Evolutionary conservation across 2,113 vertebrate species (phyloP).

Genomic region (Furnarius figulus): DNA sequence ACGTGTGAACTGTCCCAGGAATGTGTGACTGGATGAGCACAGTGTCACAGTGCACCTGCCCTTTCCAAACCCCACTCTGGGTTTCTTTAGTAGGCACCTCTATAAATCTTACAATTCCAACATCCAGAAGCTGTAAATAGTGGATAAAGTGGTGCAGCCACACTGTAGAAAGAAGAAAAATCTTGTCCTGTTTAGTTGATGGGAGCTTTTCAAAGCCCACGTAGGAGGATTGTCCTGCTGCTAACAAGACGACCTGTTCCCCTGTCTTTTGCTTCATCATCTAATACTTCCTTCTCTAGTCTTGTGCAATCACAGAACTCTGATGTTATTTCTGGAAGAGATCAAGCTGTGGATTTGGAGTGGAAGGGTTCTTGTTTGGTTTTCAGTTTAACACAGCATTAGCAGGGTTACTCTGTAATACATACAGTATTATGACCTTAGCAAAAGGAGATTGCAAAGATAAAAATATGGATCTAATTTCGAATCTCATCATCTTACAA

Average conservation of each 20-base stretch:
- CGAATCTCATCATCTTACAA: not conserved
- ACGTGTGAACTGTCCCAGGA: accelerated
- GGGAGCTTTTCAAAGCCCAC: not conserved
- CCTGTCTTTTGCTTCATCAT: not conserved
- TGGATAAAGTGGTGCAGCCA: not conserved
- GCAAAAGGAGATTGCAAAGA: not conserved
- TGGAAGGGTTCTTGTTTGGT: not conserved
- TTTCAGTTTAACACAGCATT: not conserved
- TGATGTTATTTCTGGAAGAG: not conserved
- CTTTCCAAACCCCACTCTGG: not conserved
- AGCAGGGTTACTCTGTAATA: not conserved
- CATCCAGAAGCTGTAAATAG: not conserved
- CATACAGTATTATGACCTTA: not conserved
- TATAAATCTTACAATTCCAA: not conserved
- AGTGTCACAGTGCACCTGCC: not conserved
- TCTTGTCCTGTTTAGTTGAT: not conserved
- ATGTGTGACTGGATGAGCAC: not conserved
- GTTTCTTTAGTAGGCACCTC: not conserved
- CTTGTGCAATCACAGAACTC: not conserved
- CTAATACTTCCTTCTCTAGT: not conserved
- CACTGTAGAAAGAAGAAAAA: not conserved
- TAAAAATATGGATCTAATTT: not conserved
- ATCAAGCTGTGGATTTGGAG: not conserved
- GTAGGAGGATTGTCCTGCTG: not conserved
- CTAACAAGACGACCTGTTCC: not conserved